A percentile compares a stretch with the other conserved stretches of the same genome.
Evolutionary conservation across 2,888 invertebrate species (phyloP).

Genomic region (Mesoligia furuncula): DNA sequence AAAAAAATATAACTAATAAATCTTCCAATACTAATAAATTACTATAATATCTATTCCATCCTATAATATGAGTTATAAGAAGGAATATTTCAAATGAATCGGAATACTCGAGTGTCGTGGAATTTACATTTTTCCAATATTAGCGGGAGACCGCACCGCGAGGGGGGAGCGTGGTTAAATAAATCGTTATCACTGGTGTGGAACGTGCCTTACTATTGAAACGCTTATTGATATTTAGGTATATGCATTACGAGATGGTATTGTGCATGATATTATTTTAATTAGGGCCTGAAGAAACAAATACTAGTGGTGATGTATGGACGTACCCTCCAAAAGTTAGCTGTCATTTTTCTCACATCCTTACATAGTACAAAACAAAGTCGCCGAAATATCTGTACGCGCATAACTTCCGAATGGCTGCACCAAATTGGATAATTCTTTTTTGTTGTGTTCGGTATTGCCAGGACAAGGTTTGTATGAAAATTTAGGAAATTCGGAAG

Average conservation of each 20-base stretch:
- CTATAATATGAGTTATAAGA: constrained; percentile 22
- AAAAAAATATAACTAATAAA: not conserved
- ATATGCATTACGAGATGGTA: not conserved
- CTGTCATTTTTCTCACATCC: too few relatives aligned
- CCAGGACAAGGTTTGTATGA: too few relatives aligned
- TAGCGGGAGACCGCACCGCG: not conserved
- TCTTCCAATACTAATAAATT: constrained; percentile 6
- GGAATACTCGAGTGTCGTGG: constrained; percentile 24
- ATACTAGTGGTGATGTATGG: too few relatives aligned
- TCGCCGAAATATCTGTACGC: too few relatives aligned
- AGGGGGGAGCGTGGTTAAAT: not conserved
- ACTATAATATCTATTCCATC: not conserved
- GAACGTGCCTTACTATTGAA: constrained; percentile 2
- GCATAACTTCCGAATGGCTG: too few relatives aligned
- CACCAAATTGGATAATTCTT: too few relatives aligned
- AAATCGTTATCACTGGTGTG: constrained; percentile 19
- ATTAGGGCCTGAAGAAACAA: not conserved
- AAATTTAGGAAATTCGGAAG: too few relatives aligned
- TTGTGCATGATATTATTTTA: not conserved
- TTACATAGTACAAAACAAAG: too few relatives aligned
- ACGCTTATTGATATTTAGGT: not conserved
- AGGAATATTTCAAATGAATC: constrained; percentile 46
- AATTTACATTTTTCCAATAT: constrained; percentile 59
- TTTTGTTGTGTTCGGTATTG: too few relatives aligned
- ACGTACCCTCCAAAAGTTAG: too few relatives aligned